These are phyloP conservation scores for Squalus acanthias DNA, from an alignment of 2,797 vertebrate species.

Conservation along the genomic window DNA sequence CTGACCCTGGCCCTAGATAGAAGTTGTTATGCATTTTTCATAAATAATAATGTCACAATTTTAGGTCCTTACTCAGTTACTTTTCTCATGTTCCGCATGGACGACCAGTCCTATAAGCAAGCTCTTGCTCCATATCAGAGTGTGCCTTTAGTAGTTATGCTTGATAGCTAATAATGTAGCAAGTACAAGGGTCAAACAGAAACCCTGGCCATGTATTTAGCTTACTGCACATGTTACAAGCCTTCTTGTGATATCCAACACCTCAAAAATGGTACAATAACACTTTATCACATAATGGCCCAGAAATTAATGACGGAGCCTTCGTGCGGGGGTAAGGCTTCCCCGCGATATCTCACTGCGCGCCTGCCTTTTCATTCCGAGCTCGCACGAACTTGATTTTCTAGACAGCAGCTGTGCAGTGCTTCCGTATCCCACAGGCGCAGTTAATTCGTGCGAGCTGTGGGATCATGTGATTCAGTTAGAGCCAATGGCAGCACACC, in stretches of 20 bases:
- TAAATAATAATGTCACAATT: background rate
- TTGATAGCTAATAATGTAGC: background rate
- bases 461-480: no score
- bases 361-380: no score
- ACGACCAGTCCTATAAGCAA: background rate
- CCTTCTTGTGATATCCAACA: background rate
- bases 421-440: no score
- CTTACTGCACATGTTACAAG: background rate
- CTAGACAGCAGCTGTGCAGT: no score
- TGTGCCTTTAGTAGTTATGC: background rate
- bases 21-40: background rate
- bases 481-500: no score
- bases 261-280: background rate
- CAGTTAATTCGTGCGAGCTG: no score
- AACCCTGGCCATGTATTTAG: background rate
- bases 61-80: background rate
- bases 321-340: no score
- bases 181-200: background rate
- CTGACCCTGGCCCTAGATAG: background rate
- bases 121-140: background rate
- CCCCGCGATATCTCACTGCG: no score
- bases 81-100: background rate
- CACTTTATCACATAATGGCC: background rate
- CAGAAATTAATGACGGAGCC: no score
- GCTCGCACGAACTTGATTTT: no score